Evolutionary conservation across 2,113 vertebrate genomes (phyloP).

Genomic region (Trochalopteron elliotii): DNA sequence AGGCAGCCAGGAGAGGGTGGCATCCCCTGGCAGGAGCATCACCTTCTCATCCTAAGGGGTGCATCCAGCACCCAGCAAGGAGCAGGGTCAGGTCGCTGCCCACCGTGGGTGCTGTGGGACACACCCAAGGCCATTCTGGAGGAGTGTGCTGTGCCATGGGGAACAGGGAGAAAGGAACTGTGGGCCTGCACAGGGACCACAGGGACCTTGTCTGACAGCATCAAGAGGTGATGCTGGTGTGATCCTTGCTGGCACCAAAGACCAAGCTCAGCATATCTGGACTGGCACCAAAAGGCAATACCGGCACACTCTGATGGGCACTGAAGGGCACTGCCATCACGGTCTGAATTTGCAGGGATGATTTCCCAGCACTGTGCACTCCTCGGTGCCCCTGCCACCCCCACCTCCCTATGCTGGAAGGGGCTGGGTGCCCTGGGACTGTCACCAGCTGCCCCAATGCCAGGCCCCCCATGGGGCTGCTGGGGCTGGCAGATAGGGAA

Average conservation of each 20-base stretch:
- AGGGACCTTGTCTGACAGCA: neutral
- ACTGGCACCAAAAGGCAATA: neutral
- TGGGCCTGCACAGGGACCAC: neutral
- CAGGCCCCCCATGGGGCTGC: neutral
- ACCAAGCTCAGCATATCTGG: neutral
- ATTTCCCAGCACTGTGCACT: neutral
- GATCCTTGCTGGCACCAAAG: neutral
- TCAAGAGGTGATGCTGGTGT: too few species aligned
- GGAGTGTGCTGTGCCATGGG: neutral
- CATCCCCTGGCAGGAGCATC: neutral
- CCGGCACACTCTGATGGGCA: neutral
- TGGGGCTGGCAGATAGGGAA: neutral
- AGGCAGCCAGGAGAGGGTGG: neutral
- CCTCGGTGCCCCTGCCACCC: fast-evolving
- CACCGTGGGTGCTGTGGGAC: neutral
- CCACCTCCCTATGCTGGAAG: fast-evolving
- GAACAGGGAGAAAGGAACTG: neutral
- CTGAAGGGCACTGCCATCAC: neutral
- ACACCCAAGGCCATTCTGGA: neutral
- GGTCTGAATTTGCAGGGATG: neutral
- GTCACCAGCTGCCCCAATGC: neutral
- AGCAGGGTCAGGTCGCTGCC: neutral
- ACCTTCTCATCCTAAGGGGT: fast-evolving
- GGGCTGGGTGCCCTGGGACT: fast-evolving
- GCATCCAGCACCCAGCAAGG: fast-evolving